phyloP scores from a whole-genome alignment of 2,888 invertebrate genomes.

The Antheraea yamamai region DNA sequence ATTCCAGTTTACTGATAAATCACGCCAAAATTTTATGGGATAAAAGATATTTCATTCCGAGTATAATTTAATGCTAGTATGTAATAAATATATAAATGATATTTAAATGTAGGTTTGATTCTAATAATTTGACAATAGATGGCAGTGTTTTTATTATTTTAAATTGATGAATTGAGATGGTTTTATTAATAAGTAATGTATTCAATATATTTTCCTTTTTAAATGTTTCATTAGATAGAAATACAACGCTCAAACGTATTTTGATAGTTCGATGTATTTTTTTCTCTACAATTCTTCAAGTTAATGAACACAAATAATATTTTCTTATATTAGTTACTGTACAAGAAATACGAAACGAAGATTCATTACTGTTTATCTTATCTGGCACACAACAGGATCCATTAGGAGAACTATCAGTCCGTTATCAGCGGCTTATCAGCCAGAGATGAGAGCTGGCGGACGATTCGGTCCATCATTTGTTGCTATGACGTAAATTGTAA shows the following conservation, averaged over 20 bases:
- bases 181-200: not conserved
- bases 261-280: not conserved
- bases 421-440: conserved; percentile 61
- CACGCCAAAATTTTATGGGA: not conserved
- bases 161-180: not conserved
- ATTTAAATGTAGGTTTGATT: not conserved
- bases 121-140: not conserved
- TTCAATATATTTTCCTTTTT: not conserved
- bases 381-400: conserved; percentile 56
- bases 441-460: conserved; percentile 57
- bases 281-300: not conserved
- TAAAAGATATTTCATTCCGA: not conserved
- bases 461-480: conserved; percentile 51
- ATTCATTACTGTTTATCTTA: conserved; percentile 69
- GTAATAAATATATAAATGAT: not conserved
- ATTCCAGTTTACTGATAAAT: not conserved
- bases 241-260: not conserved
- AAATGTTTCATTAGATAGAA: not conserved
- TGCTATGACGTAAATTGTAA: conserved; percentile 46
- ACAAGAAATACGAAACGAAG: conserved; percentile 31
- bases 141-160: not conserved
- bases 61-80: too few relatives aligned
- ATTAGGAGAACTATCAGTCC: conserved; percentile 60
- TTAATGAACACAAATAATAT: not conserved
- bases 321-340: conserved; percentile 9